Conservation (phyloP, 2,797 vertebrate species). For the Hypotaenidia okinawae region DNA sequence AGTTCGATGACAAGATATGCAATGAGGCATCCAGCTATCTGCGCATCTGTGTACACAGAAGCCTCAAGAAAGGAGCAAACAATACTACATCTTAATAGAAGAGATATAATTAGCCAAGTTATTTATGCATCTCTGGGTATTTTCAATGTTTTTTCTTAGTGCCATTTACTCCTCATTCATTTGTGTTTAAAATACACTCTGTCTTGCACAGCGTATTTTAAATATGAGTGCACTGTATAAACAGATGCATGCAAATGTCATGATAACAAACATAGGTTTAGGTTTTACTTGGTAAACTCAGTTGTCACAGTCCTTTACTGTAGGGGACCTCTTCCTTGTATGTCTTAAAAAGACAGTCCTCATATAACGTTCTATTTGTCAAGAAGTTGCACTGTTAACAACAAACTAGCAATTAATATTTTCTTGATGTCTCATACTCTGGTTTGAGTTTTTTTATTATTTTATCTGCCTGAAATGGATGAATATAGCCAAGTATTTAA, state of each 20-base stretch:
- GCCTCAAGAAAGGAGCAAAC: not conserved
- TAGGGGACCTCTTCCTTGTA: not conserved
- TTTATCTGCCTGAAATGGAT: not conserved
- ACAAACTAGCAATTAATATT: not conserved
- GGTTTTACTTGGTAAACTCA: not conserved
- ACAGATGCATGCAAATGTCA: not conserved
- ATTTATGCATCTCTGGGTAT: not conserved
- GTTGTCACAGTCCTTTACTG: not conserved
- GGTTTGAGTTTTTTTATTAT: rapidly evolving
- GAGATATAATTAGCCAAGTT: not conserved
- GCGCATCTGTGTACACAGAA: not conserved
- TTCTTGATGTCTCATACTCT: not conserved
- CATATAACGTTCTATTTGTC: not conserved
- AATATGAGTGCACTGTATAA: not conserved
- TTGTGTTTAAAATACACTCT: not conserved
- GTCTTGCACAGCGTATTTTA: not conserved
- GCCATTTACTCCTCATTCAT: not conserved
- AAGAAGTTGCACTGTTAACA: not conserved
- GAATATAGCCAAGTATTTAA: not conserved
- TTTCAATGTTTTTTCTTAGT: not conserved
- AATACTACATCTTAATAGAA: not conserved
- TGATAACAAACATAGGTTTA: not conserved
- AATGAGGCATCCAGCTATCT: not conserved
- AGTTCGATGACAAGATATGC: not conserved
- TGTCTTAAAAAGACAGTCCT: not conserved